Conservation (phyloP, 2,797 vertebrate genomes). For the Linurgus olivaceus region DNA sequence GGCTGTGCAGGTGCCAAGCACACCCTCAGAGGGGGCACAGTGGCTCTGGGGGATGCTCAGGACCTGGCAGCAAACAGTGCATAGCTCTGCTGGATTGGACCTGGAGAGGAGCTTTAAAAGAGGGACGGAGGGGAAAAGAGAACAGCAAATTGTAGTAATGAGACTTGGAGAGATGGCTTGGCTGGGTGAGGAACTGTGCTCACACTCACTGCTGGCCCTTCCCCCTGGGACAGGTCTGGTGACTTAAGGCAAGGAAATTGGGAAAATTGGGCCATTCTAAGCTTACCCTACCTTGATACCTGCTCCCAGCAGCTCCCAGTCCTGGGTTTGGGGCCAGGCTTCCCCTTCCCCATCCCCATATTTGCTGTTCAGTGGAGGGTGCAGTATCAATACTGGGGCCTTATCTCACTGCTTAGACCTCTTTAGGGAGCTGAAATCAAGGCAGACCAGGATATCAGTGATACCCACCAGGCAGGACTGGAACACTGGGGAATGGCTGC, state of each 20-base stretch:
- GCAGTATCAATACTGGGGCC: rapidly evolving
- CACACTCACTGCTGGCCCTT: rapidly evolving
- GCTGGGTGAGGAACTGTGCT: neutral
- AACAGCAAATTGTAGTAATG: neutral
- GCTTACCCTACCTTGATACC: neutral
- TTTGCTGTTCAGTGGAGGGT: neutral
- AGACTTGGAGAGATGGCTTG: rapidly evolving
- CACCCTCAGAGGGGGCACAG: rapidly evolving
- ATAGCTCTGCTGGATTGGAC: neutral
- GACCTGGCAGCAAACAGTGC: rapidly evolving
- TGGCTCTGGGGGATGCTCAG: neutral
- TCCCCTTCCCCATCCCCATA: neutral
- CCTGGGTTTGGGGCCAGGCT: neutral
- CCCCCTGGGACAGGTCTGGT: rapidly evolving
- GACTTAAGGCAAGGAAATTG: neutral
- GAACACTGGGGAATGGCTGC: neutral
- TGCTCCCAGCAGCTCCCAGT: neutral
- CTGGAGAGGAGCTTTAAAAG: neutral
- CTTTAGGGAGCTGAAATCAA: neutral
- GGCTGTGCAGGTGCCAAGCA: neutral
- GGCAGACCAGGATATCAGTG: neutral
- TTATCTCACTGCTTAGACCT: neutral
- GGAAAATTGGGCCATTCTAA: neutral
- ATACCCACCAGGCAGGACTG: neutral
- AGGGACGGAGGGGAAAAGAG: neutral